phyloP scores from a whole-genome alignment of 2,797 vertebrate genomes.

The Ctenopoma kingsleyae region DNA sequence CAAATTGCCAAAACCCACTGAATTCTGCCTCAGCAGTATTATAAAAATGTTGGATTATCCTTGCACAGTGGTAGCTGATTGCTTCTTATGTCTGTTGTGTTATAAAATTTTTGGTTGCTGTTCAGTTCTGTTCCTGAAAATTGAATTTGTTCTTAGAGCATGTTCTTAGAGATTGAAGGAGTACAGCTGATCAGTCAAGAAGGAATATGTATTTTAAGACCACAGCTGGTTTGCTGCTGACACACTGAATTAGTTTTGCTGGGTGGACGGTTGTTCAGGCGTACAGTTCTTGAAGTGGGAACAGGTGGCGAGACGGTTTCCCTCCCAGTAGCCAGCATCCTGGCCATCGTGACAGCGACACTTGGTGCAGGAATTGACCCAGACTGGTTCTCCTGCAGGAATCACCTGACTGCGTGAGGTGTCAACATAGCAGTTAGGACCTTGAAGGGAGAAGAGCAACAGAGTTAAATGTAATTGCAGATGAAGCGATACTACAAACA shows the following conservation, averaged over 20 bases:
- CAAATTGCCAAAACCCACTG: not conserved
- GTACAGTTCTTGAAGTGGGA: slow-evolving; percentile 83
- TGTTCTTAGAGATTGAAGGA: slow-evolving; percentile 7
- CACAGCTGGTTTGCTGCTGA: slow-evolving; percentile 23
- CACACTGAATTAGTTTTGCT: slow-evolving; percentile 57
- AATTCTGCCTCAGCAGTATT: slow-evolving; percentile 10
- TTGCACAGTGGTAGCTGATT: slow-evolving; percentile 4
- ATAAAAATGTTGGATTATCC: not conserved
- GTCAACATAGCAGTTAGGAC: slow-evolving; percentile 89
- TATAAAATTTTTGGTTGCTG: slow-evolving; percentile 23
- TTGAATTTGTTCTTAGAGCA: not conserved
- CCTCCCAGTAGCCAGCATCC: slow-evolving; percentile 90
- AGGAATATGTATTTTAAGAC: not conserved
- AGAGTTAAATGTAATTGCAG: slow-evolving; percentile 21
- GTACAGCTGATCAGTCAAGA: not conserved
- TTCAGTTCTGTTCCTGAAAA: not conserved
- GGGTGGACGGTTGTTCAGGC: slow-evolving; percentile 49
- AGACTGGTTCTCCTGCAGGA: slow-evolving; percentile 83
- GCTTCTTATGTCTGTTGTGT: not conserved
- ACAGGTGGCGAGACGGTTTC: slow-evolving; percentile 88
- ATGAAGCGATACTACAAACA: slow-evolving; percentile 6
- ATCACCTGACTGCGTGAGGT: slow-evolving; percentile 81
- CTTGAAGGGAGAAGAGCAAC: slow-evolving; percentile 61
- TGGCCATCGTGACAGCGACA: slow-evolving; percentile 88
- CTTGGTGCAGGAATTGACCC: slow-evolving; percentile 88